phyloP scores from a whole-genome alignment of 2,888 invertebrate genomes.

The Megamerina dolium region DNA sequence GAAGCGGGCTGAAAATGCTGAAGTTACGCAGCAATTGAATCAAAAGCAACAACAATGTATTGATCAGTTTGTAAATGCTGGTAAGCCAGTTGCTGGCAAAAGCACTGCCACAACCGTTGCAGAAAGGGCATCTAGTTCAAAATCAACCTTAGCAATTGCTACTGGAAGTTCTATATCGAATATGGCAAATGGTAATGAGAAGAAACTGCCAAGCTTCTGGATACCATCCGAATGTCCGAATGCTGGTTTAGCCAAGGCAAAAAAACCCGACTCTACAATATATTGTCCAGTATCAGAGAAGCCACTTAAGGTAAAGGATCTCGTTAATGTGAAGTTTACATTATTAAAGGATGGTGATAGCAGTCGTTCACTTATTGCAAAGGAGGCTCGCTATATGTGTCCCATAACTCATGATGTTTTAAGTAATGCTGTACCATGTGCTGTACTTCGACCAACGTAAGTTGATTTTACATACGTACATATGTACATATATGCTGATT shows the following conservation, averaged over 20 bases:
- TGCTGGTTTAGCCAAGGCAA: constrained; percentile 63
- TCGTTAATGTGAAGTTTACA: constrained; percentile 90
- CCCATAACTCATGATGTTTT: constrained; percentile 94
- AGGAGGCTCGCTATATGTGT: constrained; percentile 93
- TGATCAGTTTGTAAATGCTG: constrained; percentile 74
- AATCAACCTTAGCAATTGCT: constrained; percentile 15
- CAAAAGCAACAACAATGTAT: constrained; percentile 59
- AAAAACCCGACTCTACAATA: constrained; percentile 62
- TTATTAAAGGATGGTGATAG: constrained; percentile 81
- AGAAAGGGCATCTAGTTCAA: constrained; percentile 4
- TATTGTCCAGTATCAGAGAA: constrained; percentile 80
- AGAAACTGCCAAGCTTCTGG: constrained; percentile 92
- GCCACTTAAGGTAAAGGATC: constrained; percentile 83
- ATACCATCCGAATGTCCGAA: constrained; percentile 89
- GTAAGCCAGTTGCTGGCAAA: constrained; percentile 53
- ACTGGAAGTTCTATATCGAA: constrained; percentile 64
- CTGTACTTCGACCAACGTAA: constrained; percentile 83
- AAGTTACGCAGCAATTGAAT: constrained; percentile 55
- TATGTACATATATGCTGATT: neutral
- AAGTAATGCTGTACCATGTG: constrained; percentile 90
- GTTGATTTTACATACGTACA: constrained; percentile 30
- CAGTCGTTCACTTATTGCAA: constrained; percentile 78
- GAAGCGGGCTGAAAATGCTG: constrained; percentile 67
- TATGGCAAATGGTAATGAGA: constrained; percentile 70
- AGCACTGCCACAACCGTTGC: constrained; percentile 19